Evolutionary conservation across 2,113 vertebrate genomes (phyloP), one percentile per base, ranked within the genome.

Genomic region (Synodontis membranacea): DNA sequence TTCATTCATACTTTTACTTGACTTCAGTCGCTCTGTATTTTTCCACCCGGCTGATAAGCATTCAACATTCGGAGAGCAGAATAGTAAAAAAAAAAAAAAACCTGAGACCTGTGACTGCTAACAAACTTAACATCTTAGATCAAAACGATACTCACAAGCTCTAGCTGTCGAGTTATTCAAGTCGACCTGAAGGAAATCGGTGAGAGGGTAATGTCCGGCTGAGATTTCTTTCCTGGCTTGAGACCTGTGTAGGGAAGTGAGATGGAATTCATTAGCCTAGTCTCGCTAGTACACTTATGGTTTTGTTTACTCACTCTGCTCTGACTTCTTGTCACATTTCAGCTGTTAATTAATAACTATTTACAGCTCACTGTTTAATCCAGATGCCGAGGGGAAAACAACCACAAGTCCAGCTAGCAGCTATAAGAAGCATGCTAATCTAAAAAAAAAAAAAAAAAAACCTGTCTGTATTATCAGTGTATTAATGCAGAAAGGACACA

Each of bases 331-430:
- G 42, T 31, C 39, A 54, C 5, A 21, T 83, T 86, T 60, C n/a
- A 50, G 37, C 70, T 46, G 87, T 86, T 86, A 88, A 72, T 80
- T 86, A 72, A 83, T 88, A 86, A 83, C 84, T 37, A 10, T 56
- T 60, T 31, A 31, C 60, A 74, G 31, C 64, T 82, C n/a, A 25
- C 44, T 44, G 80, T 80, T 79, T 84, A 66, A 58, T 79, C 54
- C 64, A 78, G 68, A 58, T 12, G 31, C 17, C 17, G 4, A 31
- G 42, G 2, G 19, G 1, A 72, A 80, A 25, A 21, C 34, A 80
- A 86, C 82, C 85, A 37, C 60, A 15, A 82, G 80, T 82, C 44
- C 56, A 44, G 54, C 37, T n/a, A 4, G 25, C 21, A 3, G 39
- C 70, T 42, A 44, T 17, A 44, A 12, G 9, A 11, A 44, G 23